phyloP scores from a whole-genome alignment of 2,113 vertebrate species.

The Takifugu flavidus region DNA sequence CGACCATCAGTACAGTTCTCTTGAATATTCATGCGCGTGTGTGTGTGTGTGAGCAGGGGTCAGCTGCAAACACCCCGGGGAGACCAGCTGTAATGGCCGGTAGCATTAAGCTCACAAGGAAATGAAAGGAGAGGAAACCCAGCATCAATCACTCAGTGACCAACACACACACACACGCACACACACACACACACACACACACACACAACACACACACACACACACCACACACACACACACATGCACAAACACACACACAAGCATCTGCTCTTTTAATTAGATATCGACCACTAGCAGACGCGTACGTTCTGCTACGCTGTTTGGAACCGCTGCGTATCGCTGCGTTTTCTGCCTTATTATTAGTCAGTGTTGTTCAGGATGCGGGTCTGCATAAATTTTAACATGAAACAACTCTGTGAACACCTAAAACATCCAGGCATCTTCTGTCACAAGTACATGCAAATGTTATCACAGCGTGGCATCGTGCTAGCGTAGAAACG shows the following conservation, averaged over 20 bases:
- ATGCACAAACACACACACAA: conserved; percentile 18
- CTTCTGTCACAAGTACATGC: too few relatives aligned
- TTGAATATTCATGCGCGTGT: background rate
- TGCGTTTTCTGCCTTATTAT: background rate
- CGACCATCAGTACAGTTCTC: too few relatives aligned
- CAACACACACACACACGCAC: conserved; percentile 12
- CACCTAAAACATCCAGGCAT: too few relatives aligned
- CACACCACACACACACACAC: conserved; percentile 9
- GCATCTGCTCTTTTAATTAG: conserved; percentile 67
- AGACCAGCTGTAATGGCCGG: conserved; percentile 49
- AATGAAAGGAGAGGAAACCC: conserved; percentile 39
- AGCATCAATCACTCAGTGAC: conserved; percentile 37
- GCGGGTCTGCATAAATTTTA: too few relatives aligned
- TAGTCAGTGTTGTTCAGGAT: too few relatives aligned
- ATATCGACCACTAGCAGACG: conserved; percentile 60
- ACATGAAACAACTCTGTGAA: too few relatives aligned
- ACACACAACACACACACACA: conserved; percentile 12
- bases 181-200: conserved; percentile 5
- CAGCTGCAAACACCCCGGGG: conserved; percentile 42
- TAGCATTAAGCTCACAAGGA: conserved; percentile 48
- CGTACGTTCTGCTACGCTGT: conserved; percentile 24
- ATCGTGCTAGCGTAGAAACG: too few relatives aligned
- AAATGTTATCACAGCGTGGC: too few relatives aligned
- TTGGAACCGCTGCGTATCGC: conserved; percentile 28
- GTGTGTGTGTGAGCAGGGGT: conserved; percentile 7